Evolutionary conservation across 1,140 invertebrate genomes (phyloP), one percentile per base, ranked within the genome.

Genomic region (Caenorhabditis tropicalis): DNA sequence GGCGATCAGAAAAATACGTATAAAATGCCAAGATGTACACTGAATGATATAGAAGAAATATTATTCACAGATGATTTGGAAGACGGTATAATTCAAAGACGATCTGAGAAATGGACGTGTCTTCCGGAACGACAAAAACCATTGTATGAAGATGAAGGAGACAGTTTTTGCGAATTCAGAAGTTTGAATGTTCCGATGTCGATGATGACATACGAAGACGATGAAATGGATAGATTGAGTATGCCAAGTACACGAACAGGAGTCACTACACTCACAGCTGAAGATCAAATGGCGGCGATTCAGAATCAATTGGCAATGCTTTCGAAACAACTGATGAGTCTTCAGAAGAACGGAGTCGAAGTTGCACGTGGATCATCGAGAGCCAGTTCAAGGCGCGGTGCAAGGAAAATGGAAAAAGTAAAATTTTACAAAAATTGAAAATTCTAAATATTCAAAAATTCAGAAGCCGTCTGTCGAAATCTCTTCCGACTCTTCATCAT

Each of bases 201-300:
- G 7, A 74, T 74, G 7, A 74, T 74, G 65, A 74, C 65, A 6
- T 74, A 24, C 27, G 65, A 74, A 19, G 65, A 74, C 2, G 65
- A 74, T 43, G 65, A 74, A 24, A 29, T n/a, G 65, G 65, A 74
- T 24, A 39, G 65, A 74, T 74, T 39, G 65, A 74, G 65, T 74
- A 74, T 74, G 65, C 65, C 65, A 16, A 74, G 65, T 43, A 74
- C 65, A 15, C 19, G 36, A 46, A 74, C 65, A 43, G 65, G 65
- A 43, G 65, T 74, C 15, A 74, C 65, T 43, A 9, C n/a, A n/a
- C 24, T 43, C 12, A 74, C 65, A 24, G 15, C 65, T 43, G 65
- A 74, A 43, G 65, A 74, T 74, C 65, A 74, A 43, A 74, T 74
- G 65, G 65, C 65, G n/a, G 65, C 65, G 10, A 74, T 74, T 46